phyloP scores from a whole-genome alignment of 1,140 invertebrate genomes.

The Dreissena rostriformis region DNA sequence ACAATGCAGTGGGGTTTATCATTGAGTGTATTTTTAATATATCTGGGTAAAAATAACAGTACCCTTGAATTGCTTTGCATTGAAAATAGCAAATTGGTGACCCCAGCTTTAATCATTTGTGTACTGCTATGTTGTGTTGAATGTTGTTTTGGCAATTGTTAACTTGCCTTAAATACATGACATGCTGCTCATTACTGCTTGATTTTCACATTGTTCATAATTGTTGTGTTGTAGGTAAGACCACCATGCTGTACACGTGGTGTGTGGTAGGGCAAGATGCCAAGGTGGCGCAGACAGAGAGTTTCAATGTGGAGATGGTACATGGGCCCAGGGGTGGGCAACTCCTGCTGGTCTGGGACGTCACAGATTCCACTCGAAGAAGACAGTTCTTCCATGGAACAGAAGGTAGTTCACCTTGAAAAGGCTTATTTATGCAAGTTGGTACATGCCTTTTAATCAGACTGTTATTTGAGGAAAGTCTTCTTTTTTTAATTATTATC shows the following conservation, averaged over 20 bases:
- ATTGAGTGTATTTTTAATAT: too few species aligned
- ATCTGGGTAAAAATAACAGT: too few species aligned
- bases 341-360: conserved; percentile 37
- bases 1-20: too few species aligned
- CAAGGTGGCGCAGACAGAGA: conserved; percentile 2
- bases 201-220: not conserved
- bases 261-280: not conserved
- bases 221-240: conserved; percentile 6
- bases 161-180: not conserved
- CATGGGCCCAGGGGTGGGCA: not conserved
- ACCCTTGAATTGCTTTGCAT: too few species aligned
- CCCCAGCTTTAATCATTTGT: too few species aligned
- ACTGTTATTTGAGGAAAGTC: too few species aligned
- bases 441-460: too few species aligned
- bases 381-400: conserved; percentile 47
- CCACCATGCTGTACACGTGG: conserved; percentile 31
- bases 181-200: not conserved
- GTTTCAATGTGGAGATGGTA: conserved; percentile 46
- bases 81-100: too few species aligned
- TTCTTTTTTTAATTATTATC: too few species aligned
- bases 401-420: conserved; percentile 1
- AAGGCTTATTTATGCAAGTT: too few species aligned
- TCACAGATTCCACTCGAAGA: conserved; percentile 26
- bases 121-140: not conserved
- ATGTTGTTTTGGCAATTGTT: not conserved